A percentile compares a stretch with the other conserved stretches of the same genome.
Conservation (phyloP, 2,888 invertebrate species). For the Dexiosoma caninum region DNA sequence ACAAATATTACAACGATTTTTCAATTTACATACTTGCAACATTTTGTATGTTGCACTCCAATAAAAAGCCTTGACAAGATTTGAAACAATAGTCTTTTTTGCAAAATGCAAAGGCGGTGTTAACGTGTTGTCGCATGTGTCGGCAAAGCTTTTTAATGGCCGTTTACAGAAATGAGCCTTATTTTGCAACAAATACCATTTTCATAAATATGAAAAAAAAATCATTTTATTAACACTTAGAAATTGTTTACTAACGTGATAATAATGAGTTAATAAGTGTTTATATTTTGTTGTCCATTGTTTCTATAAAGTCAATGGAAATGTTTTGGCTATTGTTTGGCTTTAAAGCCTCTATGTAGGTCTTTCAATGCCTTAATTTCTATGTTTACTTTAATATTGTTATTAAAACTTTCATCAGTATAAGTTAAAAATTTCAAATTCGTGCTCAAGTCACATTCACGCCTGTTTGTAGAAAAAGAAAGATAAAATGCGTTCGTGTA, state of each 20-base stretch:
- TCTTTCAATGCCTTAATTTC: too few species aligned
- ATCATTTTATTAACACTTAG: constrained; percentile 6
- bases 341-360: too few species aligned
- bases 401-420: too few species aligned
- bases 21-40: constrained; percentile 14
- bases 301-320: constrained; percentile 18
- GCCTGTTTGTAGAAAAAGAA: too few species aligned
- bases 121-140: constrained; percentile 47
- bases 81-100: constrained; percentile 35
- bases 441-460: too few species aligned
- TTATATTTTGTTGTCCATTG: constrained; percentile 13
- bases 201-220: neutral
- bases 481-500: too few species aligned
- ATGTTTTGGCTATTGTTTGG: neutral
- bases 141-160: constrained; percentile 47
- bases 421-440: too few species aligned
- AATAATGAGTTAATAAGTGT: constrained; percentile 42
- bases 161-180: constrained; percentile 7
- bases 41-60: constrained; percentile 1
- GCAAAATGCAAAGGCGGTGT: constrained; percentile 32
- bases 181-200: neutral
- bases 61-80: constrained; percentile 58
- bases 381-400: too few species aligned
- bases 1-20: constrained; percentile 34
- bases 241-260: constrained; percentile 29